Base-by-base conservation (phyloP, 2,797 vertebrate species). In the Pelodytes ibericus region DNA sequence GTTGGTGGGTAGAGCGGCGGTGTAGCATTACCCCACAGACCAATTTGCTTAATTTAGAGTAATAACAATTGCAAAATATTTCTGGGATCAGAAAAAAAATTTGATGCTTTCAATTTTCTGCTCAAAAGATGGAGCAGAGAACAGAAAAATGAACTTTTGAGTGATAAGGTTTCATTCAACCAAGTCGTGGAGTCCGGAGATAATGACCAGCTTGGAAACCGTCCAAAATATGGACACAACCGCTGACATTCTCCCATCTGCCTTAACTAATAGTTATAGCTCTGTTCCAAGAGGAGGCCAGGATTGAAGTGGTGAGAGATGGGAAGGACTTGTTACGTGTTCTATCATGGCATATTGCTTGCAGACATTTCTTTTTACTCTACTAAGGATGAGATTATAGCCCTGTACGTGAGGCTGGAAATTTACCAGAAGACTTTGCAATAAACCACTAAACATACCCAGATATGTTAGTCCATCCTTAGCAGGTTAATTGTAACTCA, bases 361-460 rank as follows among this genome's bases (percentile, higher is more conserved):
- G 39, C 56, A 25, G 39, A 33, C 27, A 67, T 31, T 39, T 57
- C 44, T 91, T 92, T 90, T 89, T 91, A 92, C 86, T 91, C 88
- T 91, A 88, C 91, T 90, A 92, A 91, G 88, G 85, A 85, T 86
- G 87, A 91, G 90, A 93, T 92, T 91, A 90, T 91, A 93, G 90
- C 91, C 88, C 85, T 88, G 70, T 81, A 88, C 90, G 90, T 91
- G 89, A 91, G 90, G 89, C 89, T 86, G 89, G 90, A 89, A 89
- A 89, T 92, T 91, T 89, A 91, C 91, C 90, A 90, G 90, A 90
- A 92, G 86, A 92, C 85, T 90, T 87, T 88, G 87, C 88, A 90
- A 91, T 88, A 91, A 87, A 91, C 90, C 90, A 89, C 86, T 87
- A 91, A 92, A 91, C 91, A 92, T 91, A 89, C 86, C 87, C 87